Evolutionary conservation across 2,888 invertebrate species (phyloP).

Genomic region (Drosophila buzzatii): DNA sequence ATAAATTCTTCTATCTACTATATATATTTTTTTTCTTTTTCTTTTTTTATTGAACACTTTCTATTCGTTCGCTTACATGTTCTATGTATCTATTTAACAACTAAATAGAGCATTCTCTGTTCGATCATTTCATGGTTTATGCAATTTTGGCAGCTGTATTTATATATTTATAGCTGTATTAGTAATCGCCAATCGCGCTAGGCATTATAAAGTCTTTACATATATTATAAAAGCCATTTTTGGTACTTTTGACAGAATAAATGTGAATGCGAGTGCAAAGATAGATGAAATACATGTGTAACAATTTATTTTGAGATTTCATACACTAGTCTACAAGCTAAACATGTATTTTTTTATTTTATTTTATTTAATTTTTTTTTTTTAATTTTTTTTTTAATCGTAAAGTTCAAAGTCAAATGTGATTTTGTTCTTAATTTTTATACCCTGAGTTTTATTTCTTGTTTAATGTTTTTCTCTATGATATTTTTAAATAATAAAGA

Average conservation of each 20-base stretch:
- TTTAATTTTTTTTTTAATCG: too few species aligned
- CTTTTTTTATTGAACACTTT: too few species aligned
- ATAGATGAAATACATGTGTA: constrained; percentile 3
- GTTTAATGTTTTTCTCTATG: not conserved
- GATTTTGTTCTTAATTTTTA: not conserved
- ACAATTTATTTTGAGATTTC: constrained; percentile 13
- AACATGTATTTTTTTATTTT: not conserved
- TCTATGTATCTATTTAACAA: not conserved
- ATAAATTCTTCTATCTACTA: too few species aligned
- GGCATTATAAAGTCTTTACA: constrained; percentile 44
- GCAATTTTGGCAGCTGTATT: constrained; percentile 34
- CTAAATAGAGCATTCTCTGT: not conserved
- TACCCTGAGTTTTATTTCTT: not conserved
- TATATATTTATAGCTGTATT: constrained; percentile 59
- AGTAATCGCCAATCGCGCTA: constrained; percentile 55
- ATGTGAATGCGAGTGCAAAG: constrained; percentile 3
- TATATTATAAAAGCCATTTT: constrained; percentile 14
- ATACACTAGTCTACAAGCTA: not conserved
- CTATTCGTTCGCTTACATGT: not conserved
- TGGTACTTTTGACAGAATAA: constrained; percentile 9
- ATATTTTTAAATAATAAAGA: not conserved
- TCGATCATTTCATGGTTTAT: not conserved
- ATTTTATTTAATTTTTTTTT: too few species aligned
- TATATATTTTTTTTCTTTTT: too few species aligned
- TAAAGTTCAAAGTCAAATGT: not conserved